Evolutionary conservation across 2,113 vertebrate genomes (phyloP), one percentile per base, ranked within the genome.

Genomic region (Cardinalis cardinalis): DNA sequence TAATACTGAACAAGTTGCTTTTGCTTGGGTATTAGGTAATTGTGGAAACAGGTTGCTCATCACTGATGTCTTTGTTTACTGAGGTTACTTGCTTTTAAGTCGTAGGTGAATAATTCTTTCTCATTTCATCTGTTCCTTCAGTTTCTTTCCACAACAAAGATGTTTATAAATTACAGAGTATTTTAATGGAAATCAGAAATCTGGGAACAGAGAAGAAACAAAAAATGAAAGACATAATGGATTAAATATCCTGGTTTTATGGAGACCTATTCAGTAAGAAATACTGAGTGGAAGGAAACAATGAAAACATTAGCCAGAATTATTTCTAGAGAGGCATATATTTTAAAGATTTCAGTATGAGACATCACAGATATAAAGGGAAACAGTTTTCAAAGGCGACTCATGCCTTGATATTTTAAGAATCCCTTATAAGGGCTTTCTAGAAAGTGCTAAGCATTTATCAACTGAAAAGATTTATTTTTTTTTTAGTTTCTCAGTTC

Each of bases 401-500:
- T 95, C 88, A 92, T 82, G 74, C 81, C 68, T 87, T 59, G 75
- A 48, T 95, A 95, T 94, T 94, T 95, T 91, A 91, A 91, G 92
- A 94, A 87, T 89, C 63, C 73, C 32, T 48, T 80, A 34, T 20
- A 82, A 84, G 77, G 43, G 43, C 41, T 95, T 91, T 93, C 84
- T 89, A 59, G 84, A 95, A 95, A 82, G 80, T 36, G 68, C 73
- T 75, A 88, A 81, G 53, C 76, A 87, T 65, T 73, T 79, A 88
- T 32, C 64, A 32, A 53, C 69, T 2, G 6, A 77, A 94, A 94
- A 73, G 40, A 80, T 44, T 58, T 56, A 31, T 84, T 46, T 49
- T 26, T 68, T 70, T 36, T 5, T 21, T 0, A 41, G 46, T n/a
- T 64, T 34, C n/a, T 83, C 16, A 36, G 46, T 29, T 83, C 53